These are phyloP conservation scores for Syrphus vitripennis DNA, from an alignment of 2,888 invertebrate species.

Conservation along the genomic window DNA sequence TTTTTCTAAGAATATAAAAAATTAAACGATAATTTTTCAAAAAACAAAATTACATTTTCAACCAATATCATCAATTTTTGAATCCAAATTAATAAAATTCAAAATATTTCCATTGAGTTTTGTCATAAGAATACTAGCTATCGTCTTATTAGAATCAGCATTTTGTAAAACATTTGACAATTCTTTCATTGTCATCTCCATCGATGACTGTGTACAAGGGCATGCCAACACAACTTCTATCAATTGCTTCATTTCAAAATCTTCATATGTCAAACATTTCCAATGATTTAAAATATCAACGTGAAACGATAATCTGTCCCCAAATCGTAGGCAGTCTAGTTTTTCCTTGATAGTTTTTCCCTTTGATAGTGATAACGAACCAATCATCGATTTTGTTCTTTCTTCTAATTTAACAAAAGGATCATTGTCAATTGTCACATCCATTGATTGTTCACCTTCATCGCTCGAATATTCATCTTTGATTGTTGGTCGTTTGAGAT, in stretches of 20 bases:
- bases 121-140: neutral
- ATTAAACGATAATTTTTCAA: too few relatives aligned
- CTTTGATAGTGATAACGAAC: neutral
- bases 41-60: too few relatives aligned
- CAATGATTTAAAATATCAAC: conserved; percentile 65
- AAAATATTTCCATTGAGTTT: conserved; percentile 13
- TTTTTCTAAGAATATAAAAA: too few relatives aligned
- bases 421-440: conserved; percentile 5
- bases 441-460: conserved; percentile 16
- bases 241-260: conserved; percentile 12
- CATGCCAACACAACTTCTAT: conserved; percentile 5
- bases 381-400: conserved; percentile 30
- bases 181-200: neutral
- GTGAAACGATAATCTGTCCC: conserved; percentile 40
- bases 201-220: conserved; percentile 25
- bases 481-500: neutral
- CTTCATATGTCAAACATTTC: conserved; percentile 36
- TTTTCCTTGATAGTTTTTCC: conserved; percentile 49
- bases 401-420: conserved; percentile 47
- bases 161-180: neutral
- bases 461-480: conserved; percentile 3
- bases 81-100: conserved; percentile 9
- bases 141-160: neutral
- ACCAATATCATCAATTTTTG: neutral
- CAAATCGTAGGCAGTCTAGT: conserved; percentile 37